These are phyloP conservation scores for Pimpla rufipes DNA, from an alignment of 2,888 invertebrate genomes.

Conservation along the genomic window DNA sequence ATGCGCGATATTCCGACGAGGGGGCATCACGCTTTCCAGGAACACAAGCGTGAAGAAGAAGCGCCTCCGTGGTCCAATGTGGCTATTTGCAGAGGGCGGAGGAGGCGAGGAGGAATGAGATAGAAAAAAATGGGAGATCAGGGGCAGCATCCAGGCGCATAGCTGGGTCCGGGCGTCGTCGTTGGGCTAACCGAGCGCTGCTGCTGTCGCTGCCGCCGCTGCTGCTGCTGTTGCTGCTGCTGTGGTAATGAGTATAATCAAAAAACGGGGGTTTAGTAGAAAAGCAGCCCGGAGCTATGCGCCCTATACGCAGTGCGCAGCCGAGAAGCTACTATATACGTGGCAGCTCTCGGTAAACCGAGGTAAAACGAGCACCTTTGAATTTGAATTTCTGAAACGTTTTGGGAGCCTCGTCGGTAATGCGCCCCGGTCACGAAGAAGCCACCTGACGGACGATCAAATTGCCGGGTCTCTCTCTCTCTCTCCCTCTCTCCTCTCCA, in stretches of 20 bases:
- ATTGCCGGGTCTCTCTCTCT: slow-evolving; percentile 76
- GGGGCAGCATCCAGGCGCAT: slow-evolving; percentile 59
- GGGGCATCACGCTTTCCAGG: slow-evolving; percentile 74
- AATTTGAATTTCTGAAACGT: slow-evolving; percentile 82
- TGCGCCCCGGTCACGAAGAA: slow-evolving; percentile 83
- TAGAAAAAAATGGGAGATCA: slow-evolving; percentile 33
- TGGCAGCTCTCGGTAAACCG: slow-evolving; percentile 34
- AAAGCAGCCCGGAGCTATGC: slow-evolving; percentile 81
- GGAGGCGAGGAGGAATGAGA: slow-evolving; percentile 37
- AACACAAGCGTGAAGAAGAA: slow-evolving; percentile 74
- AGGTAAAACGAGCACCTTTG: slow-evolving; percentile 74
- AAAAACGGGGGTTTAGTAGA: slow-evolving; percentile 79
- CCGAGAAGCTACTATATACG: slow-evolving; percentile 32
- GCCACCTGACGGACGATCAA: slow-evolving; percentile 83
- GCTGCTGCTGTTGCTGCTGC: slow-evolving; percentile 53
- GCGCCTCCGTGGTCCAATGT: slow-evolving; percentile 46
- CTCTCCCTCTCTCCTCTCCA: background rate
- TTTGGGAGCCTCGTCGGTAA: slow-evolving; percentile 74
- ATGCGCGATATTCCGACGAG: slow-evolving; percentile 8
- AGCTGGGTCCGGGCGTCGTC: slow-evolving; percentile 28
- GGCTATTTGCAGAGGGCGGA: slow-evolving; percentile 67
- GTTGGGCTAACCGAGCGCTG: slow-evolving; percentile 2
- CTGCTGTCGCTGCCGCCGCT: slow-evolving; percentile 12
- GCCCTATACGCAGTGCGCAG: slow-evolving; percentile 45
- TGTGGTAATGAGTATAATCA: slow-evolving; percentile 84